phyloP scores from a whole-genome alignment of 2,888 invertebrate species.

The Phorcus lineatus region DNA sequence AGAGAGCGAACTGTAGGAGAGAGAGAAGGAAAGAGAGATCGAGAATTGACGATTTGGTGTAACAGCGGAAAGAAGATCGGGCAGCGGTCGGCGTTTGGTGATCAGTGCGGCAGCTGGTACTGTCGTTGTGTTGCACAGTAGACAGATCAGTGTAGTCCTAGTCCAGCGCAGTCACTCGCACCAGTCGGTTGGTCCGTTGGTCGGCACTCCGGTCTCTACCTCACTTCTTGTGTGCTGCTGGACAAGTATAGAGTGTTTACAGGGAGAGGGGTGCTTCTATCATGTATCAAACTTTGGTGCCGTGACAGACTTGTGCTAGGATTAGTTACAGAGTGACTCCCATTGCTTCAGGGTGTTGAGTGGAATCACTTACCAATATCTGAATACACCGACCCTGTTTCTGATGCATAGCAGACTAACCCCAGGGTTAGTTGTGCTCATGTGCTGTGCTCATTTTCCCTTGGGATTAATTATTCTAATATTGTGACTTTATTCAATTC shows the following conservation, averaged over 20 bases:
- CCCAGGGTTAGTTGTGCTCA: no score
- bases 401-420: no score
- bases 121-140: background rate
- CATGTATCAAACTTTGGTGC: background rate
- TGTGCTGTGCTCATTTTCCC: no score
- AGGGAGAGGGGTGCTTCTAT: background rate
- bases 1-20: background rate
- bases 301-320: background rate
- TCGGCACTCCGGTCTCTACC: background rate
- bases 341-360: background rate
- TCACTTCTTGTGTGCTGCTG: background rate
- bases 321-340: background rate
- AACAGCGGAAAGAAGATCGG: background rate
- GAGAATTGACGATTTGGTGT: conserved; percentile 5
- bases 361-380: conserved; percentile 4
- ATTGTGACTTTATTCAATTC: no score
- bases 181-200: background rate
- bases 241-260: background rate
- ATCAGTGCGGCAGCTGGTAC: background rate
- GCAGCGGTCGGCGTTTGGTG: background rate
- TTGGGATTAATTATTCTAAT: no score
- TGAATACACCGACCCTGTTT: background rate
- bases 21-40: background rate
- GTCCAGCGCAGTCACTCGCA: background rate
- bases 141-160: background rate